Evolutionary conservation across 2,888 invertebrate species (phyloP).

Genomic region (Isotomurus palustris): DNA sequence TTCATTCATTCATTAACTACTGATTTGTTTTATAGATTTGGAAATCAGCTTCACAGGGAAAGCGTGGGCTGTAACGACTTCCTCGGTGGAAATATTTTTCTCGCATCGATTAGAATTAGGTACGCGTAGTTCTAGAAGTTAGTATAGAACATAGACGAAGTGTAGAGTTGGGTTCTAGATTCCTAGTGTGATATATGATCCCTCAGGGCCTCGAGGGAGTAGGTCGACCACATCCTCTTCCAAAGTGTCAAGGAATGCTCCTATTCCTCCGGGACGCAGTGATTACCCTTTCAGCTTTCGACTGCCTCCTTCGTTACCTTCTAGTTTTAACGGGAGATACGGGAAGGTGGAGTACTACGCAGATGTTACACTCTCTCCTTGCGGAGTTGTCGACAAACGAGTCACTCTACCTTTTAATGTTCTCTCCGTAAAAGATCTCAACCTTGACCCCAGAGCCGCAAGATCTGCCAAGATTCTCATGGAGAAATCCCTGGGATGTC

Average conservation of each 20-base stretch:
- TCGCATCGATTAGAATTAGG: constrained; percentile 31
- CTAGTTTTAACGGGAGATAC: constrained; percentile 32
- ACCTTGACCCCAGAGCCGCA: constrained; percentile 28
- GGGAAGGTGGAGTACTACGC: constrained; percentile 39
- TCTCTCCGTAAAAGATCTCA: constrained; percentile 33
- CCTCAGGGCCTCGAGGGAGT: background rate
- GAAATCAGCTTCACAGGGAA: constrained; percentile 37
- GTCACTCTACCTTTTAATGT: constrained; percentile 38
- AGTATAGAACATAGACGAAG: background rate
- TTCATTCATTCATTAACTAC: background rate
- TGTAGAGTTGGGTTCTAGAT: constrained; percentile 3
- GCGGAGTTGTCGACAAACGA: constrained; percentile 24
- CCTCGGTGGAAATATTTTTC: constrained; percentile 37
- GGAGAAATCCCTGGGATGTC: constrained; percentile 31
- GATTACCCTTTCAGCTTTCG: constrained; percentile 31
- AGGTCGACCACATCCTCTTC: too few species aligned
- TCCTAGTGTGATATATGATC: constrained; percentile 1
- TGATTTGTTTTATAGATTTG: constrained; percentile 20
- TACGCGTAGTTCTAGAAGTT: constrained; percentile 1
- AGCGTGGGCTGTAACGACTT: constrained; percentile 37
- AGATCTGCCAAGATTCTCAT: constrained; percentile 34
- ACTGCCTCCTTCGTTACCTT: constrained; percentile 34
- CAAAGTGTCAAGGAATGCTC: constrained; percentile 7
- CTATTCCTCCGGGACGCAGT: constrained; percentile 28
- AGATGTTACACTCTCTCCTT: constrained; percentile 29